These are phyloP conservation scores for Eunapius fragilis DNA, from an alignment of 37 sponge, comb jelly and placozoan genomes.

Conservation along the genomic window DNA sequence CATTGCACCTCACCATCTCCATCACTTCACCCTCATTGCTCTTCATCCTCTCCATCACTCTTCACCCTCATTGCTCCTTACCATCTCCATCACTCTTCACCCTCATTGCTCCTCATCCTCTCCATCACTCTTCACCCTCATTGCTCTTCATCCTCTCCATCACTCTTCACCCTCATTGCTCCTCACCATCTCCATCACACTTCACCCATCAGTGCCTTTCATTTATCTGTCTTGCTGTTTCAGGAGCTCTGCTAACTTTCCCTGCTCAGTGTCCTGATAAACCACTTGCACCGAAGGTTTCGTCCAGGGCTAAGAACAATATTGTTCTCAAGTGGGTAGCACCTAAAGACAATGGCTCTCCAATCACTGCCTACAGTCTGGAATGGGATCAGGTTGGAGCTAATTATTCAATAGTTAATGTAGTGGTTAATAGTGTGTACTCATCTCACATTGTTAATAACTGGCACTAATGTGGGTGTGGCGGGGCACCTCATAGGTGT, in stretches of 20 bases:
- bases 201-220: too few species aligned
- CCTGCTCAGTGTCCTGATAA: slow-evolving; percentile 23
- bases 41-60: background rate
- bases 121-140: background rate
- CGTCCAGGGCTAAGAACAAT: slow-evolving; percentile 44
- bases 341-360: slow-evolving; percentile 62
- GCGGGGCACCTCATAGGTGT: too few species aligned
- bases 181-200: background rate
- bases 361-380: slow-evolving; percentile 56
- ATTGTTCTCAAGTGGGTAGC: slow-evolving; percentile 63
- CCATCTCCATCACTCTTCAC: background rate
- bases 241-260: background rate
- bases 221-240: background rate
- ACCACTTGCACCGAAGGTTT: slow-evolving; percentile 15
- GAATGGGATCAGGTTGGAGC: slow-evolving; percentile 66
- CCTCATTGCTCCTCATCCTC: background rate
- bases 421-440: too few species aligned
- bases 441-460: too few species aligned
- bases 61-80: background rate
- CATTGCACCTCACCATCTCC: too few species aligned
- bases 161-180: background rate
- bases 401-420: background rate
- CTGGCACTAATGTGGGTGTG: too few species aligned
- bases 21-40: background rate
- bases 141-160: background rate